Percentiles rank a stretch among this genome's conserved stretches.
Conservation (phyloP, 1,140 invertebrate species). For the Asbolus verrucosus region DNA sequence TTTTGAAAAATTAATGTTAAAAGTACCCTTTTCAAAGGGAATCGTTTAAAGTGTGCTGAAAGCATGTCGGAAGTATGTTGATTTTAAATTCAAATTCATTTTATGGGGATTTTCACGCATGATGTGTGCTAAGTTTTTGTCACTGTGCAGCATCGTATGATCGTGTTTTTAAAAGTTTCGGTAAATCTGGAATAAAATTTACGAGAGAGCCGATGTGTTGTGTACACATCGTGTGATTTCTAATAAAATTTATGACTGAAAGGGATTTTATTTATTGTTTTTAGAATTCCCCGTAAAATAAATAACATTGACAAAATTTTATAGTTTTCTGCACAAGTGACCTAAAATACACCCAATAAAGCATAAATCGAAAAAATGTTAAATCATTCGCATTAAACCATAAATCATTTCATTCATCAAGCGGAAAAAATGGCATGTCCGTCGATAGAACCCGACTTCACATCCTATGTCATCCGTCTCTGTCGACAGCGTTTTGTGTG, state of each 20-base stretch:
- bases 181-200: slow-evolving; percentile 6
- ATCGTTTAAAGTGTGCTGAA: too few species aligned
- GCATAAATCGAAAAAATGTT: slow-evolving; percentile 52
- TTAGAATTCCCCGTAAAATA: slow-evolving; percentile 46
- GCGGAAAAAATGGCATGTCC: slow-evolving; percentile 49
- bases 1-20: too few species aligned
- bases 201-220: neutral
- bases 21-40: too few species aligned
- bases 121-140: too few species aligned
- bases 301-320: slow-evolving; percentile 50
- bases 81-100: too few species aligned
- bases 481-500: slow-evolving; percentile 39
- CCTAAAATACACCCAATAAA: slow-evolving; percentile 51
- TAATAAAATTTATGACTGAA: slow-evolving; percentile 43
- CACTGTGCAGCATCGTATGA: too few species aligned
- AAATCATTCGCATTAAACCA: slow-evolving; percentile 51
- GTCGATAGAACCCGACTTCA: slow-evolving; percentile 39
- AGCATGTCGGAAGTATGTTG: too few species aligned
- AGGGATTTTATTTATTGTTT: slow-evolving; percentile 46
- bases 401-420: slow-evolving; percentile 52
- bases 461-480: slow-evolving; percentile 40
- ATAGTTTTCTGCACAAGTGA: slow-evolving; percentile 52
- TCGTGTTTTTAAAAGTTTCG: too few species aligned
- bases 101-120: too few species aligned
- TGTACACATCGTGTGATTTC: slow-evolving; percentile 35